These are phyloP conservation scores for Leptinotarsa texana DNA, from an alignment of 1,140 invertebrate species.

Conservation along the genomic window DNA sequence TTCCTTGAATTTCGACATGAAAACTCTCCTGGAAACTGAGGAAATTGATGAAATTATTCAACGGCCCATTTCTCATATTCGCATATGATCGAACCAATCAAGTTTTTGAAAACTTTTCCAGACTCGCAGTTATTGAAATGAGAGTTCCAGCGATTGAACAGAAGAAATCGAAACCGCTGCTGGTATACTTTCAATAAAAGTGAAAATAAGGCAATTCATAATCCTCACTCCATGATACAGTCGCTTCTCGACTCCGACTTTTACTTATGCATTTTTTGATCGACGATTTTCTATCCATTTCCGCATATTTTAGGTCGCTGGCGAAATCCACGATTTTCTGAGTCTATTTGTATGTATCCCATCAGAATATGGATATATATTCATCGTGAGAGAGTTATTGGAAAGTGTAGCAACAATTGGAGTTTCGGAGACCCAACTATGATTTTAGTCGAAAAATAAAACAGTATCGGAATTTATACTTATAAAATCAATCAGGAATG, in stretches of 20 bases:
- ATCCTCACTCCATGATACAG: conserved; percentile 42
- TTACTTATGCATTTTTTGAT: conserved; percentile 38
- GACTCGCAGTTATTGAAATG: background rate
- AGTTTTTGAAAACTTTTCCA: conserved; percentile 27
- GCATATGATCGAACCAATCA: conserved; percentile 25
- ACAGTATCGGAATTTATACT: too few species aligned
- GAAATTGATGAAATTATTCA: background rate
- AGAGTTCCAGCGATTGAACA: conserved; percentile 7
- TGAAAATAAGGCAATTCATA: conserved; percentile 47
- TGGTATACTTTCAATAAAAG: conserved; percentile 43
- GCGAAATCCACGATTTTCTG: background rate
- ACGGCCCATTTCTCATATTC: background rate
- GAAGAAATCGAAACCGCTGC: conserved; percentile 23
- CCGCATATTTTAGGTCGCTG: conserved; percentile 10
- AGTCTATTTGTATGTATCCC: background rate
- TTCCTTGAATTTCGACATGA: too few species aligned
- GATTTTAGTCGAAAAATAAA: too few species aligned
- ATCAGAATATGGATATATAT: background rate
- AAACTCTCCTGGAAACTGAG: background rate
- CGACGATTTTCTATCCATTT: conserved; percentile 31
- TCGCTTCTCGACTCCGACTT: conserved; percentile 28
- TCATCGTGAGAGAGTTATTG: too few species aligned
- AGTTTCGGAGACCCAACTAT: too few species aligned
- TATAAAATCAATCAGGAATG: too few species aligned
- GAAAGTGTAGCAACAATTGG: too few species aligned